Base-by-base conservation (phyloP, 2,113 vertebrate species). In the Prunella himalayana region DNA sequence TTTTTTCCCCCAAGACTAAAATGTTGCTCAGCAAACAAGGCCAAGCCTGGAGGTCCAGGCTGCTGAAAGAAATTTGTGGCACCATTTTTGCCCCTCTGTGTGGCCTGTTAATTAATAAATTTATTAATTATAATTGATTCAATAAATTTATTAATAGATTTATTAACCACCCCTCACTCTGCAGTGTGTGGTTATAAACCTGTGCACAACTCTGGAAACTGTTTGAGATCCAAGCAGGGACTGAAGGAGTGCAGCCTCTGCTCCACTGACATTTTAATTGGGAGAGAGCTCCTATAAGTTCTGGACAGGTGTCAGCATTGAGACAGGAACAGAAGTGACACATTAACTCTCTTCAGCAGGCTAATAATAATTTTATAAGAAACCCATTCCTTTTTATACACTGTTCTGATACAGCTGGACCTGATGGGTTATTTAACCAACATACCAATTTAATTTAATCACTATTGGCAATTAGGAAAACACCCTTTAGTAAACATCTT, bases 151-250 rank as follows among this genome's bases (percentile, higher is more conserved):
- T 33, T 33, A 33, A 54, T 54, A 54, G 9, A 54, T 54, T 5
- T n/a, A n/a, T 22, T 14, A 56, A 56, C 9, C 31, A 19, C 3
- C 28, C 28, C 31, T 28, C 1, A 0, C 31, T 81, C 45, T 91
- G 50, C 45, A 81, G 7, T 13, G 7, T 27, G 15, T 12, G 41
- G 19, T 53, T 50, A 25, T 16, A 31, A 50, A 85, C 9, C 33
- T 41, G 5, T 12, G 61, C 35, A 60, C 16, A 31, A 0, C 37
- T 69, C 85, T 19, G 30, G 45, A 65, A 61, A 49, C 0, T 0
- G 17, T 7, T 5, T 14, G n/a, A 86, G n/a, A 83, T 20, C 27
- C 47, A 30, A n/a, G 33, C 47, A 78, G 37, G 42, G 31, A 13
- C 47, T 53, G 78, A 87, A 57, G 37, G 12, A 61, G n/a, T 10